Base-by-base conservation (phyloP, 2,888 invertebrate species). In the Caenorhabditis angaria region DNA sequence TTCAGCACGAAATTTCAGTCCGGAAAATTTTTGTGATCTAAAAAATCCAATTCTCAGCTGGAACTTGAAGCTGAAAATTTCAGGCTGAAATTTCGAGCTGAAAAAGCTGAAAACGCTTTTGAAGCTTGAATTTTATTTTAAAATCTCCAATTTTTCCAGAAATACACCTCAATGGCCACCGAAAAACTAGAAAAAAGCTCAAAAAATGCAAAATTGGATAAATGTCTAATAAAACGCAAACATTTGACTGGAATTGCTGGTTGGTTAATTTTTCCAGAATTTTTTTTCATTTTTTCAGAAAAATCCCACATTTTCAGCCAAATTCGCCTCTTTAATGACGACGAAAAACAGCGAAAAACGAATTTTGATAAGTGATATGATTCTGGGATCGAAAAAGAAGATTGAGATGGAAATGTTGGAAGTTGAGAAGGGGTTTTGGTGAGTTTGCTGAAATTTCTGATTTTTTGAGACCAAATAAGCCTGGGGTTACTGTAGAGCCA, bases 361-460 rank as follows among this genome's bases (percentile, higher is more conserved):
- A 10, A 54, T 70, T 41, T 35, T 65, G 54, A 70, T 70, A 62
- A 70, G 60, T 50, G 70, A 70, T 47, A 56, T 70, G 8, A 56
- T 60, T 18, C 61, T 70, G 6, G 51, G 51, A 8, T 6, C 51
- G 22, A 41, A 41, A 41, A 32, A 32, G 10, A 10, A 32, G 32
- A 8, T 8, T 32, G 32, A 32, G 32, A 32, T 8, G 6, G 10
- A 32, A 8, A 32, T 8, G 32, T 10, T 32, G 10, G 5, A 32
- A 32, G 10, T 5, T 32, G 10, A 32, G 6, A 10, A 32, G 10
- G 10, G 32, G 32, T 32, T 8, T 32, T 10, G 10, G 32, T n/a
- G n/a, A n/a, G 32, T 32, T 32, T 8, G 32, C 10, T 32, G 32
- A 32, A 32, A 8, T 32, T 32, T 8, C 32, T 32, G 10, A 32